phyloP scores from a whole-genome alignment of 2,888 invertebrate species.

The Crematogaster levior region DNA sequence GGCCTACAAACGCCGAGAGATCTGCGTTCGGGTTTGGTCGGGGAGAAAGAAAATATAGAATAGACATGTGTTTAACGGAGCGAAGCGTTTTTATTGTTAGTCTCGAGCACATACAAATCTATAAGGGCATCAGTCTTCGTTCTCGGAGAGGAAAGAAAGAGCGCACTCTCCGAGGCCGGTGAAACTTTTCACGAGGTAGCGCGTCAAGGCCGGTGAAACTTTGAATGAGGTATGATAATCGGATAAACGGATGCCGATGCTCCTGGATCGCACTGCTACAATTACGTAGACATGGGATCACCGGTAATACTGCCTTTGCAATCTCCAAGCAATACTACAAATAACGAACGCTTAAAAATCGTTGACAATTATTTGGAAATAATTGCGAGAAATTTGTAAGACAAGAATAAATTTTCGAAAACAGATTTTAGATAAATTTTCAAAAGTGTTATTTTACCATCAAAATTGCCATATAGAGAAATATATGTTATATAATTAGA shows the following conservation, averaged over 20 bases:
- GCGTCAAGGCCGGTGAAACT: constrained; percentile 57
- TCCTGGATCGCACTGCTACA: constrained; percentile 10
- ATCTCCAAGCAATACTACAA: neutral
- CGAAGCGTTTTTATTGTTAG: constrained; percentile 57
- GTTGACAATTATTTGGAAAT: neutral
- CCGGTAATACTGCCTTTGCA: neutral
- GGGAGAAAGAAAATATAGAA: constrained; percentile 1
- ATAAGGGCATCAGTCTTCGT: constrained; percentile 47
- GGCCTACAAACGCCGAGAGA: neutral
- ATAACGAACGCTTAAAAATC: neutral
- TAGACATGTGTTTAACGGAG: constrained; percentile 3
- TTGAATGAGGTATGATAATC: constrained; percentile 27
- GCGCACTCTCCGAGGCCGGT: constrained; percentile 45
- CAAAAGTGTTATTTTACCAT: neutral
- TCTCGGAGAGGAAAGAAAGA: constrained; percentile 33
- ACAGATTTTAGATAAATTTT: neutral
- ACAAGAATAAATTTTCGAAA: neutral
- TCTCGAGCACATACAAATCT: constrained; percentile 38
- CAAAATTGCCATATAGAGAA: neutral
- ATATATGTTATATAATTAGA: no score
- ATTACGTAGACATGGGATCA: constrained; percentile 1
- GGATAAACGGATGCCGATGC: constrained; percentile 13
- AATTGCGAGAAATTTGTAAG: neutral
- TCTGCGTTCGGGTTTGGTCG: neutral
- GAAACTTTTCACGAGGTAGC: constrained; percentile 59